Evolutionary conservation across 2,888 invertebrate species (phyloP), one percentile per base, ranked within the genome.

Genomic region (Trachelus tabidus): DNA sequence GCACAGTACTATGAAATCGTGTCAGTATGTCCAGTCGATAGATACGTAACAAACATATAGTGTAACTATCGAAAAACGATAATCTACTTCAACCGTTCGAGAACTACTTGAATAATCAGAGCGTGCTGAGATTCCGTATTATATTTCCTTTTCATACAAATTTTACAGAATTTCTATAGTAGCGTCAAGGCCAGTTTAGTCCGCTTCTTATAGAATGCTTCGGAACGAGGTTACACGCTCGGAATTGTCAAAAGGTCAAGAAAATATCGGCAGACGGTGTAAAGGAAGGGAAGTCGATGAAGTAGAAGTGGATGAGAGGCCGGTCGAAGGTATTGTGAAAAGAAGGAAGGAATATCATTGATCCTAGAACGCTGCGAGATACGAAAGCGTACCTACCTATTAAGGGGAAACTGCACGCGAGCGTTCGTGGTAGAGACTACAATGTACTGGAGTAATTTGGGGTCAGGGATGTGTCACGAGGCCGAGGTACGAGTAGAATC

Each of bases 401-500:
- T 56, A 56, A 56, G 56, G 23, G 56, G 9, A 56, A 23, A 6
- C 56, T 56, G 56, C 56, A 56, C 56, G 56, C 56, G 56, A 35
- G 76, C 80, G 80, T 76, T 80, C 81, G 81, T 79, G 80, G 80
- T 80, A 82, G 79, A 82, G 82, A 81, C 80, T 81, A 78, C 81
- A 81, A 75, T 80, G 79, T 80, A 75, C 75, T 80, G 76, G 81
- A 82, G 82, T 84, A 84, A 85, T 85, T 85, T 80, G 78, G 80
- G 81, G 76, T 79, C 69, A 69, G 68, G 73, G 68, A 71, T 35
- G 71, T 34, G 73, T 77, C 78, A 56, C 56, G 56, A 56, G 56
- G 56, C 2, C 56, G 56, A 56, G 56, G 40, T 56, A 56, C 40
- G 40, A 9, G 9, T 56, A 23, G 56, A 23, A 56, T 56, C 9